These are phyloP conservation scores for Pipistrellus pipistrellus DNA, from an alignment of 2,797 vertebrate genomes.

Conservation along the genomic window DNA sequence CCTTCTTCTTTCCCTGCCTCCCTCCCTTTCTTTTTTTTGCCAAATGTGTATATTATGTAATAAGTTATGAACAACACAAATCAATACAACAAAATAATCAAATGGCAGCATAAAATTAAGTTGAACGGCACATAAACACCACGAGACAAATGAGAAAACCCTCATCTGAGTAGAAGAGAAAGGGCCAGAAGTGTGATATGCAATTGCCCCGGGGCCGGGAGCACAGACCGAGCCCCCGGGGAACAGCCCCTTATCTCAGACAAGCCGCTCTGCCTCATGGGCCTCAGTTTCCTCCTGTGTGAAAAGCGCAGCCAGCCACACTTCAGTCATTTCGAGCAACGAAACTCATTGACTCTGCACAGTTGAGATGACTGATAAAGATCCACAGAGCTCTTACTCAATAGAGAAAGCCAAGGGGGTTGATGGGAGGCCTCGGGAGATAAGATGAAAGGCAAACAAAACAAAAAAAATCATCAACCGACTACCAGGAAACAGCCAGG, in stretches of 20 bases:
- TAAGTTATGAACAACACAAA: slow-evolving; percentile 43
- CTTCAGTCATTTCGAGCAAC: slow-evolving; percentile 17
- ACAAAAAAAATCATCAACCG: slow-evolving; percentile 45
- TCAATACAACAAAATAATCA: not conserved
- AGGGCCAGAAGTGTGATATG: not conserved
- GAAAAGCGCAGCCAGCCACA: not conserved
- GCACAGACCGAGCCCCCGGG: not conserved
- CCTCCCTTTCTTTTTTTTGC: not conserved
- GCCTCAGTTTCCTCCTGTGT: slow-evolving; percentile 29
- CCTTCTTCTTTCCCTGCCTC: not conserved
- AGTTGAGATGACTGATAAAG: slow-evolving; percentile 53
- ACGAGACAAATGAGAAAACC: not conserved
- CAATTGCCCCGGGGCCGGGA: not conserved
- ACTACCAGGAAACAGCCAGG: not conserved
- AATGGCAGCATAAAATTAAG: slow-evolving; percentile 16
- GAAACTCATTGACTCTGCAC: slow-evolving; percentile 26
- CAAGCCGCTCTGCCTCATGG: not conserved
- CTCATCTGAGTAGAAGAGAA: not conserved
- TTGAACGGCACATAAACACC: slow-evolving; percentile 2
- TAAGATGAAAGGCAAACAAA: slow-evolving; percentile 63
- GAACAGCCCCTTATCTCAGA: not conserved
- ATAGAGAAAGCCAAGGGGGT: slow-evolving; percentile 53
- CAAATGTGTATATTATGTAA: not conserved
- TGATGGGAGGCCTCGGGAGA: slow-evolving; percentile 43
- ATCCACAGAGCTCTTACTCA: slow-evolving; percentile 49